Evolutionary conservation across 2,888 invertebrate genomes (phyloP), one percentile per base, ranked within the genome.

Genomic region (Sesamia inferens): DNA sequence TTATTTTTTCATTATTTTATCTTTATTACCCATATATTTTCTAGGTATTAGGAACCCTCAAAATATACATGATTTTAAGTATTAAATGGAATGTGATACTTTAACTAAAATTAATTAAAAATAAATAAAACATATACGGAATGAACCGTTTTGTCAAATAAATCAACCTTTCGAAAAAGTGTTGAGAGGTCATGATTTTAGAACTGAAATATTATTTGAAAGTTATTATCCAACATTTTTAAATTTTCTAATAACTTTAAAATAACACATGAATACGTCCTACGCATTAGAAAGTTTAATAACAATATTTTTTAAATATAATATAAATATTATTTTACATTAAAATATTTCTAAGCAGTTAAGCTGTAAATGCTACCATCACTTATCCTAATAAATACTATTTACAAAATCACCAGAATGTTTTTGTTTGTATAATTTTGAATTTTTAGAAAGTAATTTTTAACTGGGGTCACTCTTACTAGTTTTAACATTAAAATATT

Each of bases 311-410:
- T 94, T 94, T 94, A 94, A 95, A 95, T 94, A 95, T 92, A 90
- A 93, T 91, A 95, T 96, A 96, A 96, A 95, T 96, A 96, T 95
- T 96, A 95, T 92, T 94, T 95, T 96, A 96, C 96, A 96, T 93
- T 95, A 94, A 90, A 92, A 93, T 92, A 93, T 92, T 92, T 91
- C 90, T 94, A 95, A 94, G 95, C 95, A 93, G 90, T 93, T 93
- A 95, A 93, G 94, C 93, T 89, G 88, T 94, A 94, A 94, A 94
- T 93, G 93, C 95, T 96, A 95, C 89, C 91, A 89, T 94, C 91
- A 93, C 94, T 95, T 93, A 95, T 87, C 88, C 95, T 96, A 96
- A 95, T 95, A 95, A 96, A 95, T 96, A 95, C 93, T 96, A 96
- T 96, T 92, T 96, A 96, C 96, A 96, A 93, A 84, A 93, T 94